Evolutionary conservation across 2,797 vertebrate species (phyloP), one percentile per base, ranked within the genome.

Genomic region (Tokudaia tokunoshimensis): DNA sequence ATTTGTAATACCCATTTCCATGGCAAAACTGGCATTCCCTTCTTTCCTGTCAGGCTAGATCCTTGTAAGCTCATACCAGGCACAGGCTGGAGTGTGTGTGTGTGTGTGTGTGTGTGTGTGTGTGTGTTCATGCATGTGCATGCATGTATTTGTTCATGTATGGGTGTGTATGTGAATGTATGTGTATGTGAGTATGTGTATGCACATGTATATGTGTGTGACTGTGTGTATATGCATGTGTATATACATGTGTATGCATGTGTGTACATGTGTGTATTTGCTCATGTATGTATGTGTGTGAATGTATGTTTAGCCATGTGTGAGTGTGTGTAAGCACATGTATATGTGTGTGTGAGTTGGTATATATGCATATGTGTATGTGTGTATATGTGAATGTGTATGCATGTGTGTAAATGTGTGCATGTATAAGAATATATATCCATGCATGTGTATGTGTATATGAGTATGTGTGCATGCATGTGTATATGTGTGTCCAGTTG

Each of bases 241-340:
- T 70, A 8, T 70, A 6, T n/a, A 34, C 41, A 74, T 74, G 26
- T 12, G 5, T 75, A 24, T 44, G 1, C 20, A 24, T 75, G 72
- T 34, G 37, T 29, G 15, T 72, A 19, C 19, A 2, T 37, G 6
- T 37, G 17, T 59, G 19, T n/a, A 15, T 17, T 2, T 19, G 4
- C 4, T 6, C 14, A 7, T 41, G 6, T 81, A 34, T 10, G 4
- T 34, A 31, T 59, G 20, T 81, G 12, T 74, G 7, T 75, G 52
- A 2, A n/a, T 70, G 72, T 24, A 1, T 41, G 1, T 22, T 41
- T 41, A 20, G 20, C 0, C 8, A 15, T 55, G 6, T 67, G 34
- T 6, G 3, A 15, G 6, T 17, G 11, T 2, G 0, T 41, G 15
- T 19, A 22, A 11, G 6, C 20, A 26, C 1, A 4, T 12, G 1